Evolutionary conservation across 1,140 invertebrate genomes (phyloP), one percentile per base, ranked within the genome.

Genomic region (Reticulitermes speratus): DNA sequence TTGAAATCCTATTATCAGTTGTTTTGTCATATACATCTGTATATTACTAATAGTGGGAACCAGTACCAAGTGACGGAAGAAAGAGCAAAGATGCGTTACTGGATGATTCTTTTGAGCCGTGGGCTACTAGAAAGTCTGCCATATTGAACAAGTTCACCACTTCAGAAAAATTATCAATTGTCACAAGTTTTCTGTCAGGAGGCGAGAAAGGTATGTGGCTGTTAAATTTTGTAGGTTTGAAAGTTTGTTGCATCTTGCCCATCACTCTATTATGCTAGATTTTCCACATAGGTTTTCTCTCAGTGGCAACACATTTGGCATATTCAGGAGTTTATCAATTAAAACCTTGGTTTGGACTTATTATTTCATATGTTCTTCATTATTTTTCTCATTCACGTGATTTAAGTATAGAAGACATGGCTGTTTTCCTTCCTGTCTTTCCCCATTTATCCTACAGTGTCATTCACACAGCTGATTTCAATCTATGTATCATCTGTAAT

Each of bases 71-170:
- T 88, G 86, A 90, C 69, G 45, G 90, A 90, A 92, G 91, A 89
- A 93, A 93, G 88, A 87, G 88, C n/a, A 91, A 90, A 86, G 91
- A 92, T 86, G 90, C 89, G 85, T 87, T 89, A 38, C 81, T 89
- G 8, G 90, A 92, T 55, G 93, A 94, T 85, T 92, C 92, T 83
- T 92, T 95, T 87, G 95, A 97, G 89, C 93, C 95, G 83, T 98
- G 97, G 97, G 93, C 91, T 88, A 89, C 92, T 11, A 95, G 95
- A 88, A 94, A 95, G 88, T 90, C 92, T 87, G 91, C 91, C 12
- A 98, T 99, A 89, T 91, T 99, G 11, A 95, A 94, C 87, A 97
- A 96, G 91, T 98, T 96, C 88, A 98, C 97, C 69, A 99, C 97
- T 84, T 96, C 96, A 45, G 97, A 98, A 91, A 98, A 97, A 90